Conservation (phyloP, 2,888 invertebrate genomes). For the Andrena dorsata region DNA sequence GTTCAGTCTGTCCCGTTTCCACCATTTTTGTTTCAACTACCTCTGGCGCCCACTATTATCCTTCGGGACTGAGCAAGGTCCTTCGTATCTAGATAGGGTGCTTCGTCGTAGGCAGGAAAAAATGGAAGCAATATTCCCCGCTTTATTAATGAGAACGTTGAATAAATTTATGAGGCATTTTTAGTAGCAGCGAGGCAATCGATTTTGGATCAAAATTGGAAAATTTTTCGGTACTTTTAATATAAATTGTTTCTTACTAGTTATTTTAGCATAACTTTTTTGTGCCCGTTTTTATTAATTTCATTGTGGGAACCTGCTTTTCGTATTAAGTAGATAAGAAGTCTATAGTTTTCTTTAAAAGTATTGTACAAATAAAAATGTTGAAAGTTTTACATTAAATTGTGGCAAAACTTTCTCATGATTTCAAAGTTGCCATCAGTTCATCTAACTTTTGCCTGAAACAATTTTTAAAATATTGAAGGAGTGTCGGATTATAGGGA, state of each 20-base stretch:
- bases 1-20: conserved; percentile 58
- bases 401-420: too few relatives aligned
- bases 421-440: background rate
- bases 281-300: too few relatives aligned
- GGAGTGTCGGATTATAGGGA: background rate
- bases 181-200: background rate
- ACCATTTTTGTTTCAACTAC: conserved; percentile 27
- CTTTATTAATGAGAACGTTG: background rate
- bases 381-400: too few relatives aligned
- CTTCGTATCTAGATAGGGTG: conserved; percentile 7
- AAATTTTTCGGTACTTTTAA: too few relatives aligned
- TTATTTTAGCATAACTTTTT: too few relatives aligned
- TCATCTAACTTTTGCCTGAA: background rate
- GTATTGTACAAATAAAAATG: too few relatives aligned
- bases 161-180: conserved; percentile 1
- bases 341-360: too few relatives aligned
- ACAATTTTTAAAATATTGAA: background rate
- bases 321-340: too few relatives aligned
- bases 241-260: too few relatives aligned
- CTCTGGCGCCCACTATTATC: conserved; percentile 36
- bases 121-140: background rate
- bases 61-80: conserved; percentile 34
- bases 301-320: too few relatives aligned
- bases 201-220: too few relatives aligned
- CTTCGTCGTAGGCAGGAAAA: conserved; percentile 9